Conservation (phyloP, 1,140 invertebrate species). For the Reticulitermes speratus region DNA sequence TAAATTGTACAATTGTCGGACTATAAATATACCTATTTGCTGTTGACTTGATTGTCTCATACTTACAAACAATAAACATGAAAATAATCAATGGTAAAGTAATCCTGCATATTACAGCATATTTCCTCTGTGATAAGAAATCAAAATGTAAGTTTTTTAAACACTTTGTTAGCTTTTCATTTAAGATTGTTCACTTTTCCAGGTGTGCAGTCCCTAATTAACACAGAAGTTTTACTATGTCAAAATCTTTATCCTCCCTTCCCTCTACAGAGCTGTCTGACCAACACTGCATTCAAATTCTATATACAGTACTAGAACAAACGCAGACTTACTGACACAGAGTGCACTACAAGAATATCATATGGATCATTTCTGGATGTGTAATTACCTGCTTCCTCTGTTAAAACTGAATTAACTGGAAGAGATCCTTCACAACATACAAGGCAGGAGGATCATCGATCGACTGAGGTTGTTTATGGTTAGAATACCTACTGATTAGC, state of each 20-base stretch:
- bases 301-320: background rate
- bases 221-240: background rate
- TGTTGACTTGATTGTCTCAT: no score
- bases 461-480: conserved; percentile 12
- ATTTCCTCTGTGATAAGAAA: no score
- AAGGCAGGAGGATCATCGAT: conserved; percentile 17
- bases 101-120: no score
- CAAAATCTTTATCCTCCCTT: background rate
- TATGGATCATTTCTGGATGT: background rate
- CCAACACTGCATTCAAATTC: background rate
- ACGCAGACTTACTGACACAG: background rate
- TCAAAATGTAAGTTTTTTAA: no score
- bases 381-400: conserved; percentile 5
- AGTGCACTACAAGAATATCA: background rate
- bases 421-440: conserved; percentile 10
- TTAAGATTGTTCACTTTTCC: background rate
- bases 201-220: background rate
- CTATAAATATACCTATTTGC: no score
- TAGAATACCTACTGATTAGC: conserved; percentile 19
- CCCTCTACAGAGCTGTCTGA: background rate
- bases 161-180: background rate
- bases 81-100: no score
- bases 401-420: background rate
- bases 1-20: no score
- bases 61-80: no score